Evolutionary conservation across 1,140 invertebrate species (phyloP), one percentile per base, ranked within the genome.

Genomic region (Cydia amplana): DNA sequence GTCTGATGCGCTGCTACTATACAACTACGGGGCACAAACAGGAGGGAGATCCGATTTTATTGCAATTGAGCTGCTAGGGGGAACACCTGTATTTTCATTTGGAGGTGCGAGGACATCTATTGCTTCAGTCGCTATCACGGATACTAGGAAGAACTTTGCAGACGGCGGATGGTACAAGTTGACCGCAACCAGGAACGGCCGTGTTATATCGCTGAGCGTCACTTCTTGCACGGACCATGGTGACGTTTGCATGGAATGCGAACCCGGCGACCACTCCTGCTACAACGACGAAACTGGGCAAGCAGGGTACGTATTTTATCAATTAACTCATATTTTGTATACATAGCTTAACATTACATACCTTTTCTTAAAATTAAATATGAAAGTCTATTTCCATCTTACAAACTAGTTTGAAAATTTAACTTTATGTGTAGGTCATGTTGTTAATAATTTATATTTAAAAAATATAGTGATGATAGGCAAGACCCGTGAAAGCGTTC

Each of bases 151-250:
- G 60, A 95, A 95, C 77, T 93, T 99, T 1, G 95, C 97, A 0
- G 96, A 98, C 89, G 98, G 97, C 10, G 95, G 95, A 74, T 99
- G 98, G 98, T 95, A 98, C 82, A 97, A 98, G 87, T 95, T 99
- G 5, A 98, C 97, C 3, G 97, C 97, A 0, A 98, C 97, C 0
- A 95, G 98, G 84, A 98, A 98, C 87, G 96, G 97, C 63, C 93
- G 97, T 76, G 96, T 97, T 0, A 96, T 97, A 65, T 98, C 97
- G 1, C 85, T 98, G 18, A 97, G 96, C 81, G 95, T 98, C 4
- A 95, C 96, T 3, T 93, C 94, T 23, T 98, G 97, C 83, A 95
- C 95, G 12, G 96, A 98, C 78, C 96, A 97, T 88, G 97, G 97
- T 0, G 97, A 98, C 86, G 87, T 95, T 40, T 98, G 98, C 87